Evolutionary conservation across 1,140 invertebrate species (phyloP).

Genomic region (Homalodisca vitripennis): DNA sequence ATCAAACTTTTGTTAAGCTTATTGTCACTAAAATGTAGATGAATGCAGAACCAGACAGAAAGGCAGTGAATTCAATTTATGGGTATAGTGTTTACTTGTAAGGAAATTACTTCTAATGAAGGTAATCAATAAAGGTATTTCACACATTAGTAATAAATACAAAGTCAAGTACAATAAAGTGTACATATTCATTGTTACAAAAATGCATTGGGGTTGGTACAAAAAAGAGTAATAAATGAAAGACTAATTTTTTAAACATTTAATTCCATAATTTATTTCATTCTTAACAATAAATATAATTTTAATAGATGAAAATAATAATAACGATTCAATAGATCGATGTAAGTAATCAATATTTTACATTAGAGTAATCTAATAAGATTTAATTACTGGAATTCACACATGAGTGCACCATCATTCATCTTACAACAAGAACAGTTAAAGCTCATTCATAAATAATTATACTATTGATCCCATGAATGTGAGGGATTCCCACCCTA

Average conservation of each 20-base stretch:
- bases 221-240: background rate
- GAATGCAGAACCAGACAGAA: no score
- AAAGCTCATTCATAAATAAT: slow-evolving; percentile 17
- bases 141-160: no score
- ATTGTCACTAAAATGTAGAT: no score
- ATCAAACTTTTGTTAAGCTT: no score
- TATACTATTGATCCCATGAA: slow-evolving; percentile 18
- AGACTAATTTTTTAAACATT: slow-evolving; percentile 9
- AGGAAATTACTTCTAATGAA: no score
- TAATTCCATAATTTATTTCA: slow-evolving; percentile 16
- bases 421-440: background rate
- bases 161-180: no score
- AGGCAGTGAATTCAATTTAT: no score
- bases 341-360: slow-evolving; percentile 14
- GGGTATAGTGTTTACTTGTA: no score
- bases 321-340: slow-evolving; percentile 15
- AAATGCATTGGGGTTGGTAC: no score
- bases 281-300: background rate
- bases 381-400: slow-evolving; percentile 14
- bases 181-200: no score
- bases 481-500: background rate
- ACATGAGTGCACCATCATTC: slow-evolving; percentile 7
- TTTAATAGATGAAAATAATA: slow-evolving; percentile 8
- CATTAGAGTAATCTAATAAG: slow-evolving; percentile 16
- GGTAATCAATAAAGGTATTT: no score